phyloP scores from a whole-genome alignment of 2,113 vertebrate species.

The Amia ocellicauda region DNA sequence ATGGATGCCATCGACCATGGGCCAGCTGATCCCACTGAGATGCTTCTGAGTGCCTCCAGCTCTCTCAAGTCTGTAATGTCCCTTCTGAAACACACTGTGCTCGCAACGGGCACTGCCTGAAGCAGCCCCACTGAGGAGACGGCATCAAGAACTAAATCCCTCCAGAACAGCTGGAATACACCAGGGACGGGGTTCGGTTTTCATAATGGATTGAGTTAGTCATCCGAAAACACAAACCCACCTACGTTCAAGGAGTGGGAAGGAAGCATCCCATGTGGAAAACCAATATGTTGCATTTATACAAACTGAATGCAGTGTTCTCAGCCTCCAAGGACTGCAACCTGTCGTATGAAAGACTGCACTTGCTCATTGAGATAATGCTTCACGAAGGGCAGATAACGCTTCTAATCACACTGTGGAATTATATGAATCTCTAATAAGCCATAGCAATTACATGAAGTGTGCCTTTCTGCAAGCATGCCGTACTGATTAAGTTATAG shows the following conservation, averaged over 20 bases:
- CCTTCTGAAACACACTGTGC: background rate
- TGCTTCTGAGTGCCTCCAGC: background rate
- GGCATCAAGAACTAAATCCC: constrained; percentile 39
- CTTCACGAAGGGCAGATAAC: background rate
- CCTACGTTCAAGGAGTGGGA: constrained; percentile 29
- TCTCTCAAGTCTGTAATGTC: too few relatives aligned
- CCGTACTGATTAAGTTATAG: too few relatives aligned
- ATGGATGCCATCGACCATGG: background rate
- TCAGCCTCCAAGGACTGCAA: background rate
- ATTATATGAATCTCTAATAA: background rate
- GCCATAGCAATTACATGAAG: background rate
- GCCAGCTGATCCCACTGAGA: constrained; percentile 3
- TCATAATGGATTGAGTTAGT: constrained; percentile 68
- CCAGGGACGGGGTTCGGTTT: constrained; percentile 46
- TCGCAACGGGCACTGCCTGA: constrained; percentile 1
- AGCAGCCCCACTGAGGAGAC: constrained; percentile 24
- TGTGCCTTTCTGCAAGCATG: too few relatives aligned
- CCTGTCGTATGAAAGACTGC: background rate
- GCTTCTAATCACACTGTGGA: background rate
- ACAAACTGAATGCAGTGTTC: constrained; percentile 21
- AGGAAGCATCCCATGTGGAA: constrained; percentile 14
- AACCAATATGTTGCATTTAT: constrained; percentile 46
- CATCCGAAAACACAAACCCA: constrained; percentile 31
- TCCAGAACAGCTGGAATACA: constrained; percentile 40
- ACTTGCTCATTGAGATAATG: background rate